Conservation (phyloP, 2,797 vertebrate genomes). For the Coregonus sp. region DNA sequence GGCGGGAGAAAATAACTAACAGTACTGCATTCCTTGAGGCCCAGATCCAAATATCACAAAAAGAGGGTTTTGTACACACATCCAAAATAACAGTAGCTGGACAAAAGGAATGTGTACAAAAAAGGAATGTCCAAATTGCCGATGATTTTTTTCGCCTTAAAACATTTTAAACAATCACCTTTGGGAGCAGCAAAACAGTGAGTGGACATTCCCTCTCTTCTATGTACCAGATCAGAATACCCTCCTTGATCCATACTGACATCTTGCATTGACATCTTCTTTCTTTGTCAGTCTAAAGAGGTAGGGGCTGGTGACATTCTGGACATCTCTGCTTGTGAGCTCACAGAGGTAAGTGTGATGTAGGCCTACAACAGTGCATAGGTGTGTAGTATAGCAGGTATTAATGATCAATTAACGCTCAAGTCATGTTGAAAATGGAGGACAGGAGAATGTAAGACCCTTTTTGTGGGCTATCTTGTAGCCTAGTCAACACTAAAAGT, state of each 20-base stretch:
- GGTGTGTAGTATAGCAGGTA: background rate
- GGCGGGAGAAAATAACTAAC: no score
- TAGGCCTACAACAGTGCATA: background rate
- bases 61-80: background rate
- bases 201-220: no score
- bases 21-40: no score
- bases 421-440: background rate
- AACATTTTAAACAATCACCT: background rate
- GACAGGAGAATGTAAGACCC: background rate
- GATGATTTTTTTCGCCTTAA: background rate
- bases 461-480: no score
- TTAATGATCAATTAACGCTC: background rate
- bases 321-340: slow-evolving; percentile 91
- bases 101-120: background rate
- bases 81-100: background rate
- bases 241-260: background rate
- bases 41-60: background rate
- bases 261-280: background rate
- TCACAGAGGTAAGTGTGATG: slow-evolving; percentile 82
- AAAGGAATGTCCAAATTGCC: background rate
- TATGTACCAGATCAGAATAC: background rate
- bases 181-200: background rate
- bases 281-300: slow-evolving; percentile 84
- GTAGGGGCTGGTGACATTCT: slow-evolving; percentile 91
- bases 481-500: no score